Evolutionary conservation across 2,888 invertebrate genomes (phyloP), one percentile per base, ranked within the genome.

Genomic region (Carpatolechia fugitivella): DNA sequence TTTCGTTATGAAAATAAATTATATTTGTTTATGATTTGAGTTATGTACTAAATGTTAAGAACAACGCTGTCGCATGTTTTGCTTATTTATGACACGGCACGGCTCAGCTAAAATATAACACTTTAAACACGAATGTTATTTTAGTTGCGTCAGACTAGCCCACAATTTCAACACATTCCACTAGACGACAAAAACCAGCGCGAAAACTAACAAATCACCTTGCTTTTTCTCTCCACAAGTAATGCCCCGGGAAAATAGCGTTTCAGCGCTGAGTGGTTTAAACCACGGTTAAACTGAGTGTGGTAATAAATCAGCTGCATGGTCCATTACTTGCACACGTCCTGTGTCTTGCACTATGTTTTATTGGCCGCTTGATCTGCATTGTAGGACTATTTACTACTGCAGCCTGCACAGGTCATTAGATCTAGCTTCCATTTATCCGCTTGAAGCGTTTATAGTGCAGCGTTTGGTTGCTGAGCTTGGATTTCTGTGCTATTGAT

Each of bases 261-360:
- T 30, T 56, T 56, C 40, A 52, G 53, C 54, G 56, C 54, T 46
- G 58, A 56, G 58, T 57, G 56, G 48, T 56, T 56, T 60, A 60
- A 60, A 52, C 44, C 44, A 44, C 44, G 29, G 24, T 44, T 44
- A 20, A 20, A 54, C 59, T 41, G 55, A 55, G 59, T 50, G 55
- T 13, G 16, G 51, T 47, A 7, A 77, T 78, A 78, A 77, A 78
- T 76, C 73, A 74, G 64, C 63, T 69, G 63, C 68, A 67, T 70
- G 74, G 67, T 72, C 77, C 76, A 77, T 79, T 78, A 76, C 74
- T 68, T 65, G 66, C 61, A 62, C 63, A 60, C 61, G 63, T 57
- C 51, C 53, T 52, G 33, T 54, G 36, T 54, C 54, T 52, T 41
- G 52, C n/a, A 40, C 50, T 50, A 50, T 50, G 50, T 50, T 50